phyloP scores from a whole-genome alignment of 2,888 invertebrate genomes.

The Sycophila texana region DNA sequence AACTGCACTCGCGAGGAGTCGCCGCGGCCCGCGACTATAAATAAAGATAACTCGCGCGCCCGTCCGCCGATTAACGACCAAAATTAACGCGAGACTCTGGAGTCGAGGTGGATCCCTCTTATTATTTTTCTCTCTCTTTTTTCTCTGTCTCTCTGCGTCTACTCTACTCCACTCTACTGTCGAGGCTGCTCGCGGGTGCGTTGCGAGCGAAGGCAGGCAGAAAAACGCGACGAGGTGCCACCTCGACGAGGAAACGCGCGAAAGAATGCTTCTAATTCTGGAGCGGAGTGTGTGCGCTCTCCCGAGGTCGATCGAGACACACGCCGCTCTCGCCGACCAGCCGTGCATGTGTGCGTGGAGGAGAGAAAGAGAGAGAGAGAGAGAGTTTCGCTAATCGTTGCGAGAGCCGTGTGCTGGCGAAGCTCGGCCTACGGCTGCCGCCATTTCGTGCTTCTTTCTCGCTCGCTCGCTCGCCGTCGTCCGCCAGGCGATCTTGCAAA shows the following conservation, averaged over 20 bases:
- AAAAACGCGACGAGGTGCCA: background rate
- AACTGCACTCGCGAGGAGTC: background rate
- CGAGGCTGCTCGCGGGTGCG: background rate
- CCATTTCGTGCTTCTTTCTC: slow-evolving; percentile 57
- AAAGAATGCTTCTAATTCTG: background rate
- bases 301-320: background rate
- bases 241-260: background rate
- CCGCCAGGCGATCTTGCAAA: background rate
- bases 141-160: too few species aligned
- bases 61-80: slow-evolving; percentile 21
- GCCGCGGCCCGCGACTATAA: slow-evolving; percentile 12
- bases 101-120: background rate
- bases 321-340: background rate
- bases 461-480: slow-evolving; percentile 19
- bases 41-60: slow-evolving; percentile 38
- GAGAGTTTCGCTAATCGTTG: slow-evolving; percentile 32
- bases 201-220: background rate
- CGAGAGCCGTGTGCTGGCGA: slow-evolving; percentile 25
- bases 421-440: slow-evolving; percentile 35
- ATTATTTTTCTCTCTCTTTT: too few species aligned
- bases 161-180: too few species aligned
- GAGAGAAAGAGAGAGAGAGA: slow-evolving; percentile 12
- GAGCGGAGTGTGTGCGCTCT: background rate
- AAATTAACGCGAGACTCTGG: slow-evolving; percentile 17
- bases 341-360: slow-evolving; percentile 1